These are phyloP conservation scores for Sparidentex hasta DNA, from an alignment of 2,797 vertebrate species.

Conservation along the genomic window DNA sequence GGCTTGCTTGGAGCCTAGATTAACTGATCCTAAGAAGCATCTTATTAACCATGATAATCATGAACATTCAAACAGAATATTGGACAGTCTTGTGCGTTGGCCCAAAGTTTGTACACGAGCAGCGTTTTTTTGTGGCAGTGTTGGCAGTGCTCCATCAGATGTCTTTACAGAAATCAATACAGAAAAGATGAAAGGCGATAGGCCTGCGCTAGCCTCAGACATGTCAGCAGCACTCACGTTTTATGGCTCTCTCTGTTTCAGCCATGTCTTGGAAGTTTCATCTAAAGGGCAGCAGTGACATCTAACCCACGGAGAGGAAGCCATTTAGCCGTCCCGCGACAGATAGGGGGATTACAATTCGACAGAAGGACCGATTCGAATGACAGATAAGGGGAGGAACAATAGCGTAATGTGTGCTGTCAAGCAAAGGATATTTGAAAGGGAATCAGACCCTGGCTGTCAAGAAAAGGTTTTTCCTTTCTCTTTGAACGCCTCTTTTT, in stretches of 20 bases:
- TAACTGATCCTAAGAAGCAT: not conserved
- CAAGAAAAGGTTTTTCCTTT: conserved; percentile 49
- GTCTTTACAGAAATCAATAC: conserved; percentile 26
- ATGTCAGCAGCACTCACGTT: conserved; percentile 51
- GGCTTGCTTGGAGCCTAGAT: too few species aligned
- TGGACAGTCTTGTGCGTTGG: not conserved
- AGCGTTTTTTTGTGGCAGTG: not conserved
- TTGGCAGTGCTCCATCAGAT: not conserved
- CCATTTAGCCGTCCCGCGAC: conserved; percentile 60
- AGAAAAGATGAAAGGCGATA: conserved; percentile 40
- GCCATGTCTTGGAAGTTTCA: conserved; percentile 45
- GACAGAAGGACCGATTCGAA: conserved; percentile 65
- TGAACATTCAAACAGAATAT: not conserved
- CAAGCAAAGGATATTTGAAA: conserved; percentile 68
- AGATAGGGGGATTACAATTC: conserved; percentile 70
- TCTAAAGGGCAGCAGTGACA: conserved; percentile 73
- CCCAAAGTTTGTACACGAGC: not conserved
- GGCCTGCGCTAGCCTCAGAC: conserved; percentile 23
- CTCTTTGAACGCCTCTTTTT: conserved; percentile 39
- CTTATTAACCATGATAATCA: not conserved
- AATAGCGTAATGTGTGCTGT: conserved; percentile 66
- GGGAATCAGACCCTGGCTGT: conserved; percentile 64
- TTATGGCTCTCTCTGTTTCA: conserved; percentile 48
- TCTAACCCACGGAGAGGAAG: conserved; percentile 63
- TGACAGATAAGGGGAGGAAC: conserved; percentile 73